Evolutionary conservation across 2,888 invertebrate species (phyloP), one percentile per base, ranked within the genome.

Genomic region (Agrochola macilenta): DNA sequence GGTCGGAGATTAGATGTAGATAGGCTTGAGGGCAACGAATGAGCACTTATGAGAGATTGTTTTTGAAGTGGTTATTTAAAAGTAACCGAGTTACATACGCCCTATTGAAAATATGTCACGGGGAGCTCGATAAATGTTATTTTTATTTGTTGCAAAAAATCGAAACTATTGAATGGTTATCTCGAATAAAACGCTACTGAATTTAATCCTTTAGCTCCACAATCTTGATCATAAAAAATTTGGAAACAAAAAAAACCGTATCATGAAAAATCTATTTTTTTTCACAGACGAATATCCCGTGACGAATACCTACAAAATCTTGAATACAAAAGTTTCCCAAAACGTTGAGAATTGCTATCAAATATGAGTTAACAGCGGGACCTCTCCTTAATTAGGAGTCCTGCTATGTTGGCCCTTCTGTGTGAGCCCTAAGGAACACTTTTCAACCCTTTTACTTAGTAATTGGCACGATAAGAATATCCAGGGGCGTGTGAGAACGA

Each of bases 381-480:
- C 87, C 88, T 91, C 93, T 90, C 88, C 91, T 92, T 96, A 96
- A 96, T 96, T 96, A 96, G 96, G 95, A 95, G 94, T 93, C 96
- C 95, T 93, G 94, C 94, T 92, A 94, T 93, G 95, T 91, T 95
- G 93, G 95, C 96, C 95, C 92, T 95, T 95, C 90, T 94, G 92
- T 90, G 84, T 83, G 90, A 92, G 90, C 91, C 92, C 90, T 91
- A 91, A 94, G 93, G 92, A 93, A 91, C 89, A 87, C 90, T 91
- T 86, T 90, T 86, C 86, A 91, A 95, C 93, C 95, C 95, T 93
- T 95, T 95, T 88, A 83, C 86, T 90, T 82, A 79, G 89, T 96
- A 96, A 96, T 96, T 96, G 96, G 95, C 96, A 94, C 92, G 96
- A 96, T 96, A 96, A 96, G 95, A 95, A 95, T 94, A 91, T 91